Conservation (phyloP, 2,797 vertebrate species). For the Danio albolineatus region DNA sequence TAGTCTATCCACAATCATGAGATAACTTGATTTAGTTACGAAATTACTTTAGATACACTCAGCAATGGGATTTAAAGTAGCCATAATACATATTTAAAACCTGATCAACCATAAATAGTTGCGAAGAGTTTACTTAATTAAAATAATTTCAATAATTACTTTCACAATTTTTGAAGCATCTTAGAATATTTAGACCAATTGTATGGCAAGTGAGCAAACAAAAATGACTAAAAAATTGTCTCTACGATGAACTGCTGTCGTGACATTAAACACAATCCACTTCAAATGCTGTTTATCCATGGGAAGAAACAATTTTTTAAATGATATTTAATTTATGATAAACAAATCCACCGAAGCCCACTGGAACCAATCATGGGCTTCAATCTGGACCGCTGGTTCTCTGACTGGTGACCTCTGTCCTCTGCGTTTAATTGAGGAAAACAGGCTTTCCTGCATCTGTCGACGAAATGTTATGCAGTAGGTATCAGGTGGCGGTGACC, state of each 20-base stretch:
- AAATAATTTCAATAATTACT: no score
- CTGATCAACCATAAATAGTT: no score
- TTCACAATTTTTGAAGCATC: no score
- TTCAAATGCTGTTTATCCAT: not conserved
- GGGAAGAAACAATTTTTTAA: not conserved
- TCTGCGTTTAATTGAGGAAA: constrained; percentile 22
- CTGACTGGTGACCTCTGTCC: constrained; percentile 24
- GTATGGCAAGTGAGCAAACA: not conserved
- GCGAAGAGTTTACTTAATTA: no score
- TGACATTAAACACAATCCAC: not conserved
- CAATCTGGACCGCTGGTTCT: constrained; percentile 4
- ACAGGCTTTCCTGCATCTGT: constrained; percentile 31
- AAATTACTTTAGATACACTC: no score
- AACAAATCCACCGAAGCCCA: not conserved
- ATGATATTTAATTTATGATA: constrained; percentile 12
- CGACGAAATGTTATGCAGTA: not conserved
- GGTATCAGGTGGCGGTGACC: constrained; percentile 14
- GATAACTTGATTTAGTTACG: no score
- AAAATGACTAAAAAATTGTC: not conserved
- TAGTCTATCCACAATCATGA: no score
- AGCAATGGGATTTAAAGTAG: no score
- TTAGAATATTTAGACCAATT: not conserved
- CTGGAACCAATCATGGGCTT: constrained; percentile 22
- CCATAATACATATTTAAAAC: no score
- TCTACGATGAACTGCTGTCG: not conserved